phyloP scores from a whole-genome alignment of 2,797 vertebrate species.

The Megaceryle alcyon region DNA sequence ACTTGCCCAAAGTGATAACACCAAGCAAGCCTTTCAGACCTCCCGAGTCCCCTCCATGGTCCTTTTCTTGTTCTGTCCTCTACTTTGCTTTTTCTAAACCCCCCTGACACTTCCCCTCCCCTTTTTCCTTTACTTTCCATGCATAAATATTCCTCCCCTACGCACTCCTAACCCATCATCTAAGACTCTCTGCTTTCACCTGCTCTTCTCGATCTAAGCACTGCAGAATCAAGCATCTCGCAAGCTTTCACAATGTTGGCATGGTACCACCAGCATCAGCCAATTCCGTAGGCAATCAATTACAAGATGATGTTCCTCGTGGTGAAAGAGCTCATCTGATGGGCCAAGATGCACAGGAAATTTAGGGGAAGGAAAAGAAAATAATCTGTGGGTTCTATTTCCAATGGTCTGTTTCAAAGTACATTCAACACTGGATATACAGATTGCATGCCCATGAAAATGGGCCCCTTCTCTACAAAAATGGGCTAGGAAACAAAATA shows the following conservation, averaged over 20 bases:
- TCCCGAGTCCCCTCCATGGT: not conserved
- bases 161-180: not conserved
- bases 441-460: not conserved
- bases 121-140: not conserved
- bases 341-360: not conserved
- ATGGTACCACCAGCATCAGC: accelerated
- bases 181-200: not conserved
- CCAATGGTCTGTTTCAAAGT: not conserved
- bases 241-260: not conserved
- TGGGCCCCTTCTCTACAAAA: not conserved
- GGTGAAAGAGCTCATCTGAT: not conserved
- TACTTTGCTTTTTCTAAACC: not conserved
- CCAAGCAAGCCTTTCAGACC: not conserved
- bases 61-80: not conserved
- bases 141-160: not conserved
- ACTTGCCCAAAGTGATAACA: not conserved
- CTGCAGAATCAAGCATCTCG: not conserved
- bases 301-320: not conserved
- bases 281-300: not conserved
- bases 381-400: not conserved
- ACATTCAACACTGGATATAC: not conserved
- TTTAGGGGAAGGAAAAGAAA: not conserved
- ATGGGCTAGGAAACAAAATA: not conserved
- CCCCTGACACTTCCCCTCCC: too few species aligned
- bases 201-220: not conserved